These are phyloP conservation scores for Eilema depressum DNA, from an alignment of 2,888 invertebrate genomes.

Conservation along the genomic window DNA sequence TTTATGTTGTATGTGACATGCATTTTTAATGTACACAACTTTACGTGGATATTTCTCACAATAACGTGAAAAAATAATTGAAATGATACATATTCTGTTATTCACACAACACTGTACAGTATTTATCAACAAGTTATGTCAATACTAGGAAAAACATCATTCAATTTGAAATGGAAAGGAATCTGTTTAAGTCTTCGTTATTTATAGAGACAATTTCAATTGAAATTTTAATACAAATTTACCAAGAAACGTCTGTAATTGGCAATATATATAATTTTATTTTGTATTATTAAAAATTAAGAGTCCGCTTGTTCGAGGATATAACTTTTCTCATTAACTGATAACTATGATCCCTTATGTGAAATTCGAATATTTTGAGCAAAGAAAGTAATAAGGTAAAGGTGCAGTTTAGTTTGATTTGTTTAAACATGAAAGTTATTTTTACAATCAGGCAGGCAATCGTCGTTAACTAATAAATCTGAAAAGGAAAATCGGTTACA, in stretches of 20 bases:
- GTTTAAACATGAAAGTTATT: too few relatives aligned
- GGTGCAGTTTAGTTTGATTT: too few relatives aligned
- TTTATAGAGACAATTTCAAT: conserved; percentile 14
- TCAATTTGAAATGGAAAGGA: conserved; percentile 13
- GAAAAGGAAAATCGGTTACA: too few relatives aligned
- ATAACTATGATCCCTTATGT: too few relatives aligned
- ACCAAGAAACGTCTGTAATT: background rate
- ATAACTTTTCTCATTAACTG: too few relatives aligned
- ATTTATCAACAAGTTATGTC: conserved; percentile 25
- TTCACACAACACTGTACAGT: conserved; percentile 23
- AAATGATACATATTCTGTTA: conserved; percentile 15
- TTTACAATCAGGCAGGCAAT: too few relatives aligned
- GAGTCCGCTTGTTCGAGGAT: too few relatives aligned
- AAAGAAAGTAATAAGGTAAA: too few relatives aligned
- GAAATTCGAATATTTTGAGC: too few relatives aligned
- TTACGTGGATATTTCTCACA: conserved; percentile 5
- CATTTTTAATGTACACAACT: background rate
- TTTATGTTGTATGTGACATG: background rate
- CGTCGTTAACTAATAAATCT: too few relatives aligned
- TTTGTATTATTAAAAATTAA: too few relatives aligned
- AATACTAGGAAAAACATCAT: conserved; percentile 22
- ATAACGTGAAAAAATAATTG: conserved; percentile 16
- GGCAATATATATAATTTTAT: background rate
- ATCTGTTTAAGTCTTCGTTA: conserved; percentile 16
- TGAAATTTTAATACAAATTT: conserved; percentile 12